Base-by-base conservation (phyloP, 2,888 invertebrate genomes). In the Heliothis peltigera region DNA sequence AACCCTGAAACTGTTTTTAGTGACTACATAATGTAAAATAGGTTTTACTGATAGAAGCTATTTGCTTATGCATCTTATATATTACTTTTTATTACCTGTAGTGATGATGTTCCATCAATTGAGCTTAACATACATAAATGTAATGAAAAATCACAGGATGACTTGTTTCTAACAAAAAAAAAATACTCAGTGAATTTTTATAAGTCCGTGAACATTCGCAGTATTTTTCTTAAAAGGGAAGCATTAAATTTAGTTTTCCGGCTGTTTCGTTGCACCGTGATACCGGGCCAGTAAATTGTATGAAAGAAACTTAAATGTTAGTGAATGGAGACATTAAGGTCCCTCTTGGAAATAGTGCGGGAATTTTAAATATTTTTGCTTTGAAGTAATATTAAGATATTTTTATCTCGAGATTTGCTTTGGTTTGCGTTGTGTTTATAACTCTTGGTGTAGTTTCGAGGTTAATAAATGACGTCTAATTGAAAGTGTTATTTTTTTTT, bases 231-330 rank as follows among this genome's bases (percentile, higher is more conserved):
- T 76, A 54, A 73, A 73, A 76, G 32, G 70, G 60, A 64, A 54
- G 57, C 64, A 76, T 76, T 73, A 70, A 58, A 75, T 72, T 75
- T 48, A 76, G 73, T 76, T 76, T 70, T 35, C 76, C 54, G 57
- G 12, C 54, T 58, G 60, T 47, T 64, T 55, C 46, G 53, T 44
- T 57, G 42, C 71, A 17, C 49, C 17, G 57, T 76, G 64, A 73
- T 64, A 75, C 76, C 59, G 46, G 47, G n/a, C 43, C 44, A 48
- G 64, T 70, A 64, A 73, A 73, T 73, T 76, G 47, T 64, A 73
- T 64, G 64, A 76, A 73, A 76, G 64, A 70, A 76, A 57, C 77
- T 60, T 51, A 62, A 70, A 64, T 70, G 54, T 70, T 75, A 43
- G 49, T 60, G 39, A 76, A 70, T 70, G 54, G 17, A 61, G 60